A percentile compares a stretch with the other conserved stretches of the same genome.
These are phyloP conservation scores for Macrotus californicus DNA, from an alignment of 2,113 vertebrate species.

Conservation along the genomic window DNA sequence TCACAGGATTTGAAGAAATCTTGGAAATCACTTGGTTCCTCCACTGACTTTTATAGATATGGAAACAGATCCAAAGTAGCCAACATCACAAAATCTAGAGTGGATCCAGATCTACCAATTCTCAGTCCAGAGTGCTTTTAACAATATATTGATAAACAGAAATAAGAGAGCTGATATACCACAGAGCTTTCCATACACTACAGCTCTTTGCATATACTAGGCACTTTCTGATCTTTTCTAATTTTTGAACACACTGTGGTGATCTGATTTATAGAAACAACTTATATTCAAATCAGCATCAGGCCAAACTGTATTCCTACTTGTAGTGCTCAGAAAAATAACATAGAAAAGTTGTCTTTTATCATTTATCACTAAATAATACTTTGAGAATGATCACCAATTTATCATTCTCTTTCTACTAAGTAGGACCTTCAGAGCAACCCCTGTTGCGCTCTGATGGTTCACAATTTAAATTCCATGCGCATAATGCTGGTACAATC, in stretches of 20 bases:
- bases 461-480: neutral
- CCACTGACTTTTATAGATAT: neutral
- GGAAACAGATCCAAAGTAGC: neutral
- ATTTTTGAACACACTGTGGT: neutral
- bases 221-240: neutral
- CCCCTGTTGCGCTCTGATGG: neutral
- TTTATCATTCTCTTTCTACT: neutral
- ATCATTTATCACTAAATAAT: neutral
- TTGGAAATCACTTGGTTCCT: neutral
- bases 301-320: neutral
- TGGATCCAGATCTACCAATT: neutral
- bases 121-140: neutral
- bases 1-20: neutral
- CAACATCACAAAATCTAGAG: neutral
- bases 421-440: neutral
- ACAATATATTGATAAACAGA: neutral
- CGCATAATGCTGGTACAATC: neutral
- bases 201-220: neutral
- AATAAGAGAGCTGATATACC: neutral
- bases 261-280: neutral
- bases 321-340: constrained; percentile 2
- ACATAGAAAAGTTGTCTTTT: neutral
- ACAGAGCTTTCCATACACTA: neutral
- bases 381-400: neutral
- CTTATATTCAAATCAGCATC: neutral